Evolutionary conservation across 2,888 invertebrate genomes (phyloP), one percentile per base, ranked within the genome.

Genomic region (Uropetala carovei): DNA sequence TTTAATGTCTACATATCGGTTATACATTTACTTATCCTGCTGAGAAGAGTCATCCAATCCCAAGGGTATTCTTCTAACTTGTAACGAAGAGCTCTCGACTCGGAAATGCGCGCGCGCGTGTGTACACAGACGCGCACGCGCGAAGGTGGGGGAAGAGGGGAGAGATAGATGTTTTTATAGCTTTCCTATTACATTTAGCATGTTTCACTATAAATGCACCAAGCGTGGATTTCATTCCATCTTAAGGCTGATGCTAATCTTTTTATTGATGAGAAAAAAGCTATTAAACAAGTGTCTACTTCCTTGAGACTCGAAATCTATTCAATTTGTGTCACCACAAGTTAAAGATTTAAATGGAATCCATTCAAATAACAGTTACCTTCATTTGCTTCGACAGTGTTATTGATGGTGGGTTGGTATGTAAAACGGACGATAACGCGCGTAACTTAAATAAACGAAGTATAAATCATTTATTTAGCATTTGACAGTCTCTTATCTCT

Each of bases 391-490:
- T 68, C 89, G 89, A 89, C 89, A 89, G n/a, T 89, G 64, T 89
- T 89, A 89, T 89, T 89, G 64, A 89, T 89, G 89, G 68, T 43
- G 60, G 89, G 89, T 64, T 18, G 43, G 64, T 89, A 64, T 64
- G 64, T 89, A 68, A 89, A 89, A 64, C 64, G 89, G 68, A 68
- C 89, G 89, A 89, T 89, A 89, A 89, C 60, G 68, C 89, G 58
- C 64, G 89, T n/a, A 59, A 30, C 64, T 58, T 89, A 60, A 89
- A 89, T 89, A 89, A 89, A 89, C 89, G 59, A 43, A 60, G 60
- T 43, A 64, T 89, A 89, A 89, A 89, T 89, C 89, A 89, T 89
- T 89, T 89, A 89, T 89, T 89, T 89, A 89, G 43, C 89, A 64
- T 89, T 68, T 89, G 89, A 89, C 89, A 89, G 89, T 64, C 64